These are phyloP conservation scores for Trichacis sp. DNA, from an alignment of 2,888 invertebrate species.

Conservation along the genomic window DNA sequence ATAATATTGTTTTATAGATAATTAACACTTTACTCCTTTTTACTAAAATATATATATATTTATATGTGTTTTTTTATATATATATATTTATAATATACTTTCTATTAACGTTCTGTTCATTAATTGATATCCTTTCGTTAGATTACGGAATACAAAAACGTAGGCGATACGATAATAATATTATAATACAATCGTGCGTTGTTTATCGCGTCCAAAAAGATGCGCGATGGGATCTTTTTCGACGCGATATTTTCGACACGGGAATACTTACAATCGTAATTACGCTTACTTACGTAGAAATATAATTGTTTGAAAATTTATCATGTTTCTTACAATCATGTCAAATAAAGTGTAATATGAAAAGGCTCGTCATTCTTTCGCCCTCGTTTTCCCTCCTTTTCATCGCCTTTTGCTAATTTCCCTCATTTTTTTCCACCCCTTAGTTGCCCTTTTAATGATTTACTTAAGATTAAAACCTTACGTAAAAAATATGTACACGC, in stretches of 20 bases:
- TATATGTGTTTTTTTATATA: constrained; percentile 27
- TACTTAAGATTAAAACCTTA: constrained; percentile 10
- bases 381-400: constrained; percentile 21
- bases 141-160: constrained; percentile 69
- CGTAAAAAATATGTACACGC: constrained; percentile 58
- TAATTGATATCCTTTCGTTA: constrained; percentile 63
- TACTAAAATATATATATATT: too few relatives aligned
- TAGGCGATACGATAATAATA: constrained; percentile 62
- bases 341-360: constrained; percentile 57
- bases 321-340: constrained; percentile 59
- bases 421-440: constrained; percentile 23
- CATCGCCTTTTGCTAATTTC: too few relatives aligned
- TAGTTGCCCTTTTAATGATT: constrained; percentile 33
- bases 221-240: constrained; percentile 50
- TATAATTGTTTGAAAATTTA: constrained; percentile 66
- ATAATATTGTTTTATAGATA: too few relatives aligned
- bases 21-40: too few relatives aligned
- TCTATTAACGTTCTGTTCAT: constrained; percentile 64
- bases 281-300: constrained; percentile 62
- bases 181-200: constrained; percentile 62
- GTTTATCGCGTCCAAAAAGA: constrained; percentile 51
- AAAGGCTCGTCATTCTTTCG: constrained; percentile 47
- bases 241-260: constrained; percentile 56
- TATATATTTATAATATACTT: constrained; percentile 61
- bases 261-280: constrained; percentile 58